Base-by-base conservation (phyloP, 2,113 vertebrate genomes). In the Penelope pileata region DNA sequence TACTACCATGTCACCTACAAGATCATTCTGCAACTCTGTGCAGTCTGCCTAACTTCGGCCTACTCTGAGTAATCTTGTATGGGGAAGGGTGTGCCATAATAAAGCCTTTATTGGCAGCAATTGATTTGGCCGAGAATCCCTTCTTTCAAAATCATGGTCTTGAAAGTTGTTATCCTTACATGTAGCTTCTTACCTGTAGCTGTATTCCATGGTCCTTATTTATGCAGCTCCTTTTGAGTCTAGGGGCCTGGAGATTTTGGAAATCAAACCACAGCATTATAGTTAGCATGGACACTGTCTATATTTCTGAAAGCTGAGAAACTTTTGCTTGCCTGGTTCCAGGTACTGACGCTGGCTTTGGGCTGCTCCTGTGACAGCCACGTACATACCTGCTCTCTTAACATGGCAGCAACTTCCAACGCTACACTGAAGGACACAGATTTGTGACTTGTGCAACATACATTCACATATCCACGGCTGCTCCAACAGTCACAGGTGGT, bases 211-310 rank as follows among this genome's bases (percentile, higher is more conserved):
- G 11, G 11, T 62, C 16, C 24, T 38, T 27, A 15, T 15, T 19
- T 40, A 54, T 34, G 45, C 6, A 85, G 32, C 17, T 48, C 24
- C 24, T 83, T 1, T 12, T 45, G 42, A 53, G 10, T 54, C 59
- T 42, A 15, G n/a, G 23, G 7, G 47, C 68, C 0, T 0, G 0
- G 5, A 16, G 6, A 5, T 26, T 42, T 27, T 29, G 54, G 68
- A 89, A 69, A 18, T 32, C 4, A 84, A 81, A 78, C 3, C 3
- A 34, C 30, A 69, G 17, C n/a, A 13, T 72, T 81, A 54, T 21
- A 66, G 75, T 9, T 40, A 36, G 10, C 6, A 12, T 0, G 0
- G n/a, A 36, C 21, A 5, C 4, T 69, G 3, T 36, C 34, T 59
- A 7, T 60, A 51, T 80, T 88, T 77, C 59, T 16, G 21, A 64